These are phyloP conservation scores for Globia sparganii DNA, from an alignment of 2,888 invertebrate species.

Conservation along the genomic window DNA sequence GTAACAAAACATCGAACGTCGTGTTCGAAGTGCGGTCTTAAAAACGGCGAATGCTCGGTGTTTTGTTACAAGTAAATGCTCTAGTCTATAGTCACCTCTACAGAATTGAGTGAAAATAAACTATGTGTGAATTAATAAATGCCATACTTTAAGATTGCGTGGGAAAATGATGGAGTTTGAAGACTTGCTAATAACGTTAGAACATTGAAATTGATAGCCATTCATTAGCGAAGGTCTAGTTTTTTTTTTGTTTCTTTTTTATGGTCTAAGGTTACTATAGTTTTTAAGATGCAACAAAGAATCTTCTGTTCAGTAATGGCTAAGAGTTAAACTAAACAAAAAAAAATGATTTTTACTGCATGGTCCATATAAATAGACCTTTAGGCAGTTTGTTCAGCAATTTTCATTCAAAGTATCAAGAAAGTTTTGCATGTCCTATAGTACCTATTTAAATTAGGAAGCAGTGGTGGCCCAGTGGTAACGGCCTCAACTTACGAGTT, in stretches of 20 bases:
- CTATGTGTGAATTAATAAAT: slow-evolving; percentile 39
- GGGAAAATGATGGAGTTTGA: slow-evolving; percentile 32
- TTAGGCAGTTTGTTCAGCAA: not conserved
- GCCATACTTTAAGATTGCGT: slow-evolving; percentile 31
- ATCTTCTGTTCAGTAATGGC: slow-evolving; percentile 13
- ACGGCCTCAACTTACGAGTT: too few species aligned
- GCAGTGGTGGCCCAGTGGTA: not conserved
- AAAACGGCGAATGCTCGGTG: too few species aligned
- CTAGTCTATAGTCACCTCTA: too few species aligned
- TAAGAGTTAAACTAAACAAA: slow-evolving; percentile 18
- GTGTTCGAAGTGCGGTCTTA: too few species aligned
- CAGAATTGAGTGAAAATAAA: not conserved
- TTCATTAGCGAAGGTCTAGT: slow-evolving; percentile 64
- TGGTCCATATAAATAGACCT: slow-evolving; percentile 27
- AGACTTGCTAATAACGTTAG: slow-evolving; percentile 39
- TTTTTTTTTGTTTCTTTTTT: too few species aligned
- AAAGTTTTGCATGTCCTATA: not conserved
- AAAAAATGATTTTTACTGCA: slow-evolving; percentile 8
- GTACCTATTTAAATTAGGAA: not conserved
- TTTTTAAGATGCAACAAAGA: slow-evolving; percentile 36
- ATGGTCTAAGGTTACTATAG: too few species aligned
- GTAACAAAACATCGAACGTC: too few species aligned
- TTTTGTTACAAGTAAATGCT: too few species aligned
- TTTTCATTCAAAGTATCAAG: slow-evolving; percentile 17
- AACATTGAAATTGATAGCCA: slow-evolving; percentile 46